Percentiles rank a stretch among this genome's conserved stretches.
These are phyloP conservation scores for Arrhopalites spinosus DNA, from an alignment of 2,888 invertebrate genomes.

Conservation along the genomic window DNA sequence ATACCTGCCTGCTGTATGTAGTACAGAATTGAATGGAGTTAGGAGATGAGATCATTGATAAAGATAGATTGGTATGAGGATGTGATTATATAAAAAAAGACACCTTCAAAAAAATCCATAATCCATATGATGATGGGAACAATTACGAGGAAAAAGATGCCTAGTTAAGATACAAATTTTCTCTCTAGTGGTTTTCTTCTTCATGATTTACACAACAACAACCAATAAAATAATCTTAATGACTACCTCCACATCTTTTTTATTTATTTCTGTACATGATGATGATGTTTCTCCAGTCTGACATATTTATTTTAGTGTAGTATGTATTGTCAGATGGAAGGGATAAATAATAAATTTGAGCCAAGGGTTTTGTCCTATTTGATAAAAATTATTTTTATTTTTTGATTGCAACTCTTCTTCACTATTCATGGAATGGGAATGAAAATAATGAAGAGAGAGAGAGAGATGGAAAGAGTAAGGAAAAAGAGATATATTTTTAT, in stretches of 20 bases:
- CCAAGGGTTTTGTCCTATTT: not conserved
- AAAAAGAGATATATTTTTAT: not conserved
- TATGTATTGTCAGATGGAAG: too few relatives aligned
- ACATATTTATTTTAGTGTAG: too few relatives aligned
- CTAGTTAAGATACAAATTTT: constrained; percentile 8
- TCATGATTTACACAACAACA: too few relatives aligned
- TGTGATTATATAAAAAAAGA: constrained; percentile 19
- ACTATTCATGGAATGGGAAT: not conserved
- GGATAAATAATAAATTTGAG: too few relatives aligned
- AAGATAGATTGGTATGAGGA: constrained; percentile 26
- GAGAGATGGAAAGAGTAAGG: not conserved
- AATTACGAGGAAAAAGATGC: constrained; percentile 26
- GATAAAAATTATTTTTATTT: not conserved
- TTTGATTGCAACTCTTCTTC: not conserved
- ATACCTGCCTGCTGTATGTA: not conserved
- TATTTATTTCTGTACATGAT: not conserved
- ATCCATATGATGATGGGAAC: constrained; percentile 21
- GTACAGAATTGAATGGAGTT: constrained; percentile 2
- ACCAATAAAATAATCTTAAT: not conserved
- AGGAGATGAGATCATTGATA: constrained; percentile 26
- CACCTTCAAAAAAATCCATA: constrained; percentile 24
- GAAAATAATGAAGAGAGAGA: not conserved
- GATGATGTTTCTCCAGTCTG: too few relatives aligned
- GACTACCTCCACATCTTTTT: not conserved
- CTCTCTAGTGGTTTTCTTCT: too few relatives aligned